Percentiles rank a stretch among this genome's conserved stretches.
Evolutionary conservation across 2,888 invertebrate genomes (phyloP).

Genomic region (Heteromurus nitidus): DNA sequence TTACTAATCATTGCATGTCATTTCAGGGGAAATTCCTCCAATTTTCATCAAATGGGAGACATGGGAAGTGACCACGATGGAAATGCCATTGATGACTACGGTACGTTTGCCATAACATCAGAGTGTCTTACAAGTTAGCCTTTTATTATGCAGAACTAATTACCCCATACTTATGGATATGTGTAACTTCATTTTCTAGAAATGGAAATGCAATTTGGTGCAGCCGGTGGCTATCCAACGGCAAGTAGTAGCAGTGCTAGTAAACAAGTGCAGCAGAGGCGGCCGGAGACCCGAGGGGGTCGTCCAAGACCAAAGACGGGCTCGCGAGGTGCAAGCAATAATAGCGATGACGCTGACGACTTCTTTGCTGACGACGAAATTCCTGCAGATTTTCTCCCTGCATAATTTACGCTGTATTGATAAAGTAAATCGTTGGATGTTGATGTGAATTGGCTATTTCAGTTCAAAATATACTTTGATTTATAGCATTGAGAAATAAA

Average conservation of each 20-base stretch:
- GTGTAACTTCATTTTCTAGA: background rate
- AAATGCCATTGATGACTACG: constrained; percentile 22
- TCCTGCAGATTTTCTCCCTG: constrained; percentile 84
- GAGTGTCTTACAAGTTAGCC: no score
- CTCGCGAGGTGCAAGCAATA: constrained; percentile 20
- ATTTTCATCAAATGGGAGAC: constrained; percentile 19
- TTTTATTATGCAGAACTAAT: no score
- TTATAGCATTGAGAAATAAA: background rate
- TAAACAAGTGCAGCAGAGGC: constrained; percentile 19
- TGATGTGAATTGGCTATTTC: background rate
- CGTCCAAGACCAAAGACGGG: constrained; percentile 41
- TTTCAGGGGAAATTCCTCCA: constrained; percentile 28
- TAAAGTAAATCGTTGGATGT: background rate
- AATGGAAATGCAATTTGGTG: constrained; percentile 43
- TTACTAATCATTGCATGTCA: no score
- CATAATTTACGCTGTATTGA: constrained; percentile 75
- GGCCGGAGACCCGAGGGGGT: constrained; percentile 34
- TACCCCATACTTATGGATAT: no score
- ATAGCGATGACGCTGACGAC: constrained; percentile 78
- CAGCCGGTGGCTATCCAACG: constrained; percentile 36
- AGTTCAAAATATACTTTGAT: background rate
- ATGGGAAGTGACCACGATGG: constrained; percentile 27
- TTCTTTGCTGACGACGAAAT: constrained; percentile 84
- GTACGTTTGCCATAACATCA: constrained; percentile 11
- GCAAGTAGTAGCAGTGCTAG: constrained; percentile 9